Base-by-base conservation (phyloP, 2,113 vertebrate species). In the Nothoprocta perdicaria region DNA sequence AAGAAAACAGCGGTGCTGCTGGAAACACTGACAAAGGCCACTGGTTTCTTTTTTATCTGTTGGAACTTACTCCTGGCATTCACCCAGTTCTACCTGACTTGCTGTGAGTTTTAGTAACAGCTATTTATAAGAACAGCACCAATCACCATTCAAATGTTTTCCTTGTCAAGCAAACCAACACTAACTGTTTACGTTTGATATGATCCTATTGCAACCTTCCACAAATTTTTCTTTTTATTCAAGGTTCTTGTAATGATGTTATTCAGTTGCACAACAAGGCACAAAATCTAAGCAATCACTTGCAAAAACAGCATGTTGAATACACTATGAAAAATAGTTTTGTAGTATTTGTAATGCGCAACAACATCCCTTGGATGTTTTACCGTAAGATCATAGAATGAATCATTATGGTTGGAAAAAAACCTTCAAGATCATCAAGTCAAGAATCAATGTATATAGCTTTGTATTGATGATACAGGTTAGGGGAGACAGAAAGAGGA, bases 1-100 rank as follows among this genome's bases (percentile, higher is more conserved):
- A 87, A 68, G 73, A 88, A 92, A 90, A 90, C n/a, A 94, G 21
- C 7, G 43, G 14, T 41, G 35, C 27, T 82, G 40, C 77, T 93
- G 81, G 67, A 89, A 92, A 84, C 67, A 62, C 12, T 82, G 84
- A 80, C 67, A 63, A 6, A 8, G 3, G 24, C 26, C 33, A 10
- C 23, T 41, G 19, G 50, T 80, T 90, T 72, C 65, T 75, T 35
- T 45, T 57, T 89, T 92, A 83, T 80, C 80, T 88, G 52, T 46
- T 92, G 68, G 52, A 94, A 88, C 58, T 90, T 82, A 61, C 45
- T 89, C 17, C 45, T 73, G 12, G 80, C 40, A 2, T 29, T 78
- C 71, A 62, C 16, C 55, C 50, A 71, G 31, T 33, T 72, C n/a
- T 88, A 90, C 74, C 40, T 81, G 43, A 88, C 40, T 52, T 40